Conservation (phyloP, 1,140 invertebrate species). For the Oncopodura yosiiana region DNA sequence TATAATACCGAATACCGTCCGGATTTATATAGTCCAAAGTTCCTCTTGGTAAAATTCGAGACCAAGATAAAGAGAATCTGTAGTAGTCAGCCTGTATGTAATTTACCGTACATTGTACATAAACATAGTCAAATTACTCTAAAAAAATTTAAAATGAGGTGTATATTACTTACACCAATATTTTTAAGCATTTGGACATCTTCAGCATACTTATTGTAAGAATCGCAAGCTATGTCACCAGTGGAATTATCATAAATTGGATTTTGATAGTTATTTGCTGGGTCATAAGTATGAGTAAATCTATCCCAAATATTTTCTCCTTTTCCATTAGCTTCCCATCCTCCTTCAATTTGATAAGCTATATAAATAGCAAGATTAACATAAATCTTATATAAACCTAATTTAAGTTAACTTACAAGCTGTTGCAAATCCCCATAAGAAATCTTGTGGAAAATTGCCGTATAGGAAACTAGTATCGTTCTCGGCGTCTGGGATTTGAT, state of each 20-base stretch:
- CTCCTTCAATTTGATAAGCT: constrained; percentile 53
- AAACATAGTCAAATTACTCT: neutral
- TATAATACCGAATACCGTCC: constrained; percentile 40
- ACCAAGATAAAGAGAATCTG: constrained; percentile 40
- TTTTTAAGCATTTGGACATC: constrained; percentile 37
- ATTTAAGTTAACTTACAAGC: too few species aligned
- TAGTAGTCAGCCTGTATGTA: constrained; percentile 34
- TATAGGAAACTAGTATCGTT: constrained; percentile 1
- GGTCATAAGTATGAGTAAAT: neutral
- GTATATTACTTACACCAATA: constrained; percentile 34
- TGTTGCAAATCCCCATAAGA: constrained; percentile 41
- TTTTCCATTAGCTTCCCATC: constrained; percentile 55
- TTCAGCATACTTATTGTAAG: constrained; percentile 26
- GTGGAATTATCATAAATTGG: constrained; percentile 4
- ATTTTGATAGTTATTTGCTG: constrained; percentile 4
- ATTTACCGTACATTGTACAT: neutral
- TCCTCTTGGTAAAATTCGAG: constrained; percentile 38
- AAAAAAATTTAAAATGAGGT: neutral
- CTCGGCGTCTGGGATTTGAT: too few species aligned
- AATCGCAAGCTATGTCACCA: constrained; percentile 27
- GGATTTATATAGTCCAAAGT: constrained; percentile 33
- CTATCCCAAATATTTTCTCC: constrained; percentile 25
- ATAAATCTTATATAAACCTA: neutral
- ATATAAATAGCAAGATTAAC: neutral
- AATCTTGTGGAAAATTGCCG: constrained; percentile 37